Percentiles rank a stretch among this genome's conserved stretches.
Evolutionary conservation across 2,888 invertebrate species (phyloP).

Genomic region (Ceriagrion tenellum): DNA sequence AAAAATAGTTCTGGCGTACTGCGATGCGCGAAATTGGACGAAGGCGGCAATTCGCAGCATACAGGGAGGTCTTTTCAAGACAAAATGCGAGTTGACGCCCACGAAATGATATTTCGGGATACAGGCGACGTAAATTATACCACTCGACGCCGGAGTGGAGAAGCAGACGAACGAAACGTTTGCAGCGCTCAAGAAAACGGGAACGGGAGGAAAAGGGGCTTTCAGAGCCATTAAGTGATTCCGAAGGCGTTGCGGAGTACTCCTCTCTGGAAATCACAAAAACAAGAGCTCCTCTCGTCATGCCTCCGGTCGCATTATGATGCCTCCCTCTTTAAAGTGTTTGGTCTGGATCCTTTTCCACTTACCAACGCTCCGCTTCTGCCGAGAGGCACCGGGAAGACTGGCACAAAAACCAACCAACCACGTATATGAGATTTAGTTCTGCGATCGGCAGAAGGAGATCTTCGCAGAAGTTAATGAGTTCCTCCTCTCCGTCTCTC

Average conservation of each 20-base stretch:
- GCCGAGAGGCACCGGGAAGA: neutral
- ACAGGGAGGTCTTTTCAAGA: neutral
- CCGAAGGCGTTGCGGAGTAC: conserved; percentile 16
- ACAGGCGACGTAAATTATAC: neutral
- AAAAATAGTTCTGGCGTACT: neutral
- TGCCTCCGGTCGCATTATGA: neutral
- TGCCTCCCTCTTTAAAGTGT: neutral
- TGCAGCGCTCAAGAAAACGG: neutral
- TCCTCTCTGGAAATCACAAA: neutral
- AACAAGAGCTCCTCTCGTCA: neutral
- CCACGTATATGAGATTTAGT: neutral
- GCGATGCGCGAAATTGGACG: neutral
- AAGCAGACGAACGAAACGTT: neutral
- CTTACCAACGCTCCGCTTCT: neutral
- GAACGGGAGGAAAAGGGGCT: neutral
- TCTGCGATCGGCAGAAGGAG: neutral
- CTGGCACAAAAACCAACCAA: neutral
- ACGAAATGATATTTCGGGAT: neutral
- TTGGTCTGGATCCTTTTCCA: neutral
- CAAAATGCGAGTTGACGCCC: neutral
- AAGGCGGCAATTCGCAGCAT: neutral
- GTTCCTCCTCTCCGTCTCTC: neutral
- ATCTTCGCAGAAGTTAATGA: neutral
- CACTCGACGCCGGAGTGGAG: neutral
- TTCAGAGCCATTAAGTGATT: conserved; percentile 31